Conservation (phyloP, 1,140 invertebrate genomes). For the Atta texana region DNA sequence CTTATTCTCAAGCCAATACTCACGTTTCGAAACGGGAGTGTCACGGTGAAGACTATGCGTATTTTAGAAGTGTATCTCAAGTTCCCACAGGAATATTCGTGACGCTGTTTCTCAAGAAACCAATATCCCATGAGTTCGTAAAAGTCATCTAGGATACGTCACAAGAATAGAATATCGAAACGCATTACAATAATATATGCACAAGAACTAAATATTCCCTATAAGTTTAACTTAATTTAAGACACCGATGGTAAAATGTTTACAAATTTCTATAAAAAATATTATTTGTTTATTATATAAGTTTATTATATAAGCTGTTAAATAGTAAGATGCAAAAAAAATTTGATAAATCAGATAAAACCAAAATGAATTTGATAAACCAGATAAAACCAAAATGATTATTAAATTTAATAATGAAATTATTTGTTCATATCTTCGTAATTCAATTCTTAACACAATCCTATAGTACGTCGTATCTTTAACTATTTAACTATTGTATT, state of each 20-base stretch:
- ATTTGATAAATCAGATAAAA: not conserved
- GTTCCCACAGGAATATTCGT: slow-evolving; percentile 20
- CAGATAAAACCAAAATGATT: not conserved
- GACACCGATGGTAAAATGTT: not conserved
- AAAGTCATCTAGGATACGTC: slow-evolving; percentile 45
- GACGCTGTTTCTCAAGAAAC: slow-evolving; percentile 38
- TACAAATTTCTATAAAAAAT: not conserved
- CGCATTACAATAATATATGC: not conserved
- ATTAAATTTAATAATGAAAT: not conserved
- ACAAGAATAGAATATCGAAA: slow-evolving; percentile 37
- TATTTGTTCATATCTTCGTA: not conserved
- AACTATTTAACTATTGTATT: not conserved
- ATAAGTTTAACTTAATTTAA: not conserved
- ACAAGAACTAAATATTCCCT: not conserved
- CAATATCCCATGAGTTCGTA: slow-evolving; percentile 51
- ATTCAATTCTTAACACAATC: not conserved
- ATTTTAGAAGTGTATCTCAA: slow-evolving; percentile 34
- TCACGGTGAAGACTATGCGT: slow-evolving; percentile 45
- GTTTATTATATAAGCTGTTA: not conserved
- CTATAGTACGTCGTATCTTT: not conserved
- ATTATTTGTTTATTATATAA: not conserved
- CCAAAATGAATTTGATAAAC: not conserved
- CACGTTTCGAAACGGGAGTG: slow-evolving; percentile 48
- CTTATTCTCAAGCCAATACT: slow-evolving; percentile 50
- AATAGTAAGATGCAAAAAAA: not conserved